Base-by-base conservation (phyloP, 2,888 invertebrate species). In the Trachelus iudaicus region DNA sequence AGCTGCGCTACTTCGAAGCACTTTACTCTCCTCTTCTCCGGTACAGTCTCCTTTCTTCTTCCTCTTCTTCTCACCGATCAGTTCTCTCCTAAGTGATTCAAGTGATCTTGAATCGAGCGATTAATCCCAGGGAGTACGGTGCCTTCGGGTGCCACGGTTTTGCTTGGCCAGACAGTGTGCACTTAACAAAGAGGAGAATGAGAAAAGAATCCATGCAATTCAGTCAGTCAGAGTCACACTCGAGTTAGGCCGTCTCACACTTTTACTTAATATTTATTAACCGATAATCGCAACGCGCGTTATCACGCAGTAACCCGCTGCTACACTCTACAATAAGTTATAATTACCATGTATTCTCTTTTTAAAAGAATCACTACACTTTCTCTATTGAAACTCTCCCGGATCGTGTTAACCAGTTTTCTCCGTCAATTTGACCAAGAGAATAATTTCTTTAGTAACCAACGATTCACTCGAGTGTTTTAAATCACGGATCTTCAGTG, bases 71-170 rank as follows among this genome's bases (percentile, higher is more conserved):
- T 31, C 71, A 34, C 23, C 2, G 31, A 34, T 71, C 71, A 69
- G 71, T 34, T 37, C 71, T 30, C 71, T 33, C 68, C 34, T 15
- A 73, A 78, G 77, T 77, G 77, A 75, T 77, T 71, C 69, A 37
- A 79, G 76, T 71, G 76, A 78, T 75, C 35, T 75, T 31, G 37
- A 75, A 76, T 73, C 76, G 75, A 69, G n/a, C 76, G 76, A 75
- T 76, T 78, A 40, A 56, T 77, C 73, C 77, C 77, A 68, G n/a
- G 4, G 15, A 73, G 15, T 30, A 12, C 56, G 30, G 35, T 34
- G 71, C 71, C 33, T n/a, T 11, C 34, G 23, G 15, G 73, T 9
- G 23, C 35, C 73, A 56, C 68, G 34, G 40, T 75, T 30, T 69
- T 35, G 78, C 40, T 71, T 11, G 31, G 31, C 37, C 33, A 15